A percentile compares a stretch with the other conserved stretches of the same genome.
phyloP scores from a whole-genome alignment of 2,888 invertebrate species.

The Spisula subtruncata region DNA sequence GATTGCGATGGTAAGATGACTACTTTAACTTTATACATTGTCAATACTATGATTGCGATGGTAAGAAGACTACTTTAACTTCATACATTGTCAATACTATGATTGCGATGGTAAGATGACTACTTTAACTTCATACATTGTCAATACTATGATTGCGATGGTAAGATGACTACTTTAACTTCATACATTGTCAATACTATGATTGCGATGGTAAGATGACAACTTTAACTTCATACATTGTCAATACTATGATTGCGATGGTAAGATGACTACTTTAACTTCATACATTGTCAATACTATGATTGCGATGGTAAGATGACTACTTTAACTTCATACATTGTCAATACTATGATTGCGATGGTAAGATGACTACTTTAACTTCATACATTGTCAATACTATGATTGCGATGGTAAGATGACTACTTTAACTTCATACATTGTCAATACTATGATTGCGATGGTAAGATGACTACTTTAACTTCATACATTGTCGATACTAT shows the following conservation, averaged over 20 bases:
- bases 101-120: conserved; percentile 81
- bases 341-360: conserved; percentile 79
- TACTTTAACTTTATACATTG: conserved; percentile 82
- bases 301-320: conserved; percentile 82
- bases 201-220: conserved; percentile 82
- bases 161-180: conserved; percentile 81
- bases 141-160: conserved; percentile 82
- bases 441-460: conserved; percentile 79
- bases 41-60: conserved; percentile 79
- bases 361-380: conserved; percentile 79
- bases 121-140: conserved; percentile 82
- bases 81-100: conserved; percentile 80
- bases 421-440: conserved; percentile 82
- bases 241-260: conserved; percentile 82
- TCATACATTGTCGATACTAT: conserved; percentile 80
- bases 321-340: conserved; percentile 82
- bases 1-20: conserved; percentile 81
- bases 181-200: conserved; percentile 83
- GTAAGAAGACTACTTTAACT: conserved; percentile 79
- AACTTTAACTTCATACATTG: conserved; percentile 82
- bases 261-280: conserved; percentile 81
- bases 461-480: conserved; percentile 79
- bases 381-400: conserved; percentile 80
- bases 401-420: conserved; percentile 81
- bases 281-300: conserved; percentile 83